phyloP scores from a whole-genome alignment of 2,888 invertebrate species.

The Serrognathus titanus region DNA sequence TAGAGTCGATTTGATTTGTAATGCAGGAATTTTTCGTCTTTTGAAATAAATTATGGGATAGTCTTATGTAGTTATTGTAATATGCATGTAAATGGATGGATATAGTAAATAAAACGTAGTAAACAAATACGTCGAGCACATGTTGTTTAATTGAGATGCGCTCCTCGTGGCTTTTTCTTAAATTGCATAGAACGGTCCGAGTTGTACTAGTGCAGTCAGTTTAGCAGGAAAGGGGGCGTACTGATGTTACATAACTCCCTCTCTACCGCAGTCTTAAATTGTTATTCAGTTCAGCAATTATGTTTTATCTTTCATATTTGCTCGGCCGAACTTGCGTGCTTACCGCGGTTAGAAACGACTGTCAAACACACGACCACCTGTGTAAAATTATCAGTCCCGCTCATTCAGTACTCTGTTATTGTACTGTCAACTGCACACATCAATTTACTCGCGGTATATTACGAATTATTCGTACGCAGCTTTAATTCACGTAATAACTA shows the following conservation, averaged over 20 bases:
- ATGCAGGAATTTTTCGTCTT: too few species aligned
- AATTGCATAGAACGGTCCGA: neutral
- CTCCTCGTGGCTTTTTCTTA: neutral
- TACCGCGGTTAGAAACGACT: slow-evolving; percentile 14
- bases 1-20: too few species aligned
- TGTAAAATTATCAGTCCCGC: slow-evolving; percentile 6
- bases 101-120: too few species aligned
- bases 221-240: slow-evolving; percentile 8
- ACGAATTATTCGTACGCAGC: too few species aligned
- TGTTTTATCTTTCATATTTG: slow-evolving; percentile 24
- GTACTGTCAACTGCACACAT: neutral
- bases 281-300: slow-evolving; percentile 24
- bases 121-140: too few species aligned
- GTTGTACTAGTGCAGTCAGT: neutral
- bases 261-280: slow-evolving; percentile 22
- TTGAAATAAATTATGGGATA: too few species aligned
- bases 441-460: neutral
- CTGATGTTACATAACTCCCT: slow-evolving; percentile 13
- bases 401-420: neutral
- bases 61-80: too few species aligned
- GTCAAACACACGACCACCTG: slow-evolving; percentile 14
- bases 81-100: too few species aligned
- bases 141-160: too few species aligned
- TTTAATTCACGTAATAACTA: too few species aligned
- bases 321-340: slow-evolving; percentile 2